Base-by-base conservation (phyloP, 2,113 vertebrate species). In the Cynoglossus semilaevis region DNA sequence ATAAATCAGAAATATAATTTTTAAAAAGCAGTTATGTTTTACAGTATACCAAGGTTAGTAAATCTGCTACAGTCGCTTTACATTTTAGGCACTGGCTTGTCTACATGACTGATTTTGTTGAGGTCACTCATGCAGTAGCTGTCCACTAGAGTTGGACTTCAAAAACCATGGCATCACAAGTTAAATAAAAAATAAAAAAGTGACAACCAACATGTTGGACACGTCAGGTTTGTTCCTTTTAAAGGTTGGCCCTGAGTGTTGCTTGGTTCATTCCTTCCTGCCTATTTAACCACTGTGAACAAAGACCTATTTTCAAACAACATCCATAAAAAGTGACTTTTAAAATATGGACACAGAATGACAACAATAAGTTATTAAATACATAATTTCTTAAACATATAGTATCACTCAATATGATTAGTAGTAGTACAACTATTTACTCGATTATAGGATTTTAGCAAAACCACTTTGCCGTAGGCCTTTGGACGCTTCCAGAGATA, bases 291-390 rank as follows among this genome's bases (percentile, higher is more conserved):
- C 22, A 29, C 22, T 29, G 22, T 76, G 70, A 6, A 70, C 35
- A 64, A 70, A 34, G 73, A 43, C 44, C 14, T 53, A 18, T 53
- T 15, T 47, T 48, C 67, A 46, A 51, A 80, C 67, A 84, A 82
- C 76, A 83, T 82, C 80, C 59, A 76, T 69, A 76, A 52, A 80
- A 68, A 34, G n/a, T 15, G 63, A 50, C 76, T 68, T 60, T 51
- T 82, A 79, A 85, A 88, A 79, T 84, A 70, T 84, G 75, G 70
- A 61, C 74, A 79, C 70, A 75, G 80, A 79, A 81, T 76, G 82
- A 73, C 49, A 74, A 62, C 66, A 84, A 87, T 87, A 87, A 88
- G 87, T 84, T 79, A 83, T 72, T 79, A 85, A 82, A 83, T 85
- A 87, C 67, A 75, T 73, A 60, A 12, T 69, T 72, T 51, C 75